phyloP scores from a whole-genome alignment of 2,113 vertebrate genomes.

The Lepus timidus region DNA sequence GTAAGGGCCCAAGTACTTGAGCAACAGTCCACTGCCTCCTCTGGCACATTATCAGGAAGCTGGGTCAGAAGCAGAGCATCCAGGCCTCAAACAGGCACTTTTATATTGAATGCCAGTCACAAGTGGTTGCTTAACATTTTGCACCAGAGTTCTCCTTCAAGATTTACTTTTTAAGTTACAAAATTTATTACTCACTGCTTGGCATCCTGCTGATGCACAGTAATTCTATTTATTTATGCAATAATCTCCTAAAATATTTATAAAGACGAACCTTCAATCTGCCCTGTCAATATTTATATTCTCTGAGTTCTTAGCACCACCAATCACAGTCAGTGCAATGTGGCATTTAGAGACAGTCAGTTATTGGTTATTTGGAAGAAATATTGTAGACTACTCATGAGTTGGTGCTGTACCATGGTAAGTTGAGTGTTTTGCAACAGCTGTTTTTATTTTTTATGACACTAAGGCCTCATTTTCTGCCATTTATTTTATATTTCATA shows the following conservation, averaged over 20 bases:
- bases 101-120: no score
- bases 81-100: no score
- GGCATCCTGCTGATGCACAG: not conserved
- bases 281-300: not conserved
- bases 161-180: no score
- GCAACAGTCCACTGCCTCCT: no score
- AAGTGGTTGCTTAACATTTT: no score
- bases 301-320: not conserved
- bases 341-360: not conserved
- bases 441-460: not conserved
- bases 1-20: no score
- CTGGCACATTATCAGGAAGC: no score
- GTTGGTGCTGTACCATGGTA: not conserved
- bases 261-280: not conserved
- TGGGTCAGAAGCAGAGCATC: no score
- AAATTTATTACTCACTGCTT: not conserved
- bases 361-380: not conserved
- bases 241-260: slow-evolving; percentile 27
- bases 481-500: not conserved
- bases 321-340: not conserved
- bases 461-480: not conserved
- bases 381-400: not conserved
- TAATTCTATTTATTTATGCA: not conserved
- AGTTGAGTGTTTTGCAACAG: not conserved
- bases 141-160: no score